Conservation (phyloP, 1,140 invertebrate genomes). For the Hyposmocoma kahamanoa region DNA sequence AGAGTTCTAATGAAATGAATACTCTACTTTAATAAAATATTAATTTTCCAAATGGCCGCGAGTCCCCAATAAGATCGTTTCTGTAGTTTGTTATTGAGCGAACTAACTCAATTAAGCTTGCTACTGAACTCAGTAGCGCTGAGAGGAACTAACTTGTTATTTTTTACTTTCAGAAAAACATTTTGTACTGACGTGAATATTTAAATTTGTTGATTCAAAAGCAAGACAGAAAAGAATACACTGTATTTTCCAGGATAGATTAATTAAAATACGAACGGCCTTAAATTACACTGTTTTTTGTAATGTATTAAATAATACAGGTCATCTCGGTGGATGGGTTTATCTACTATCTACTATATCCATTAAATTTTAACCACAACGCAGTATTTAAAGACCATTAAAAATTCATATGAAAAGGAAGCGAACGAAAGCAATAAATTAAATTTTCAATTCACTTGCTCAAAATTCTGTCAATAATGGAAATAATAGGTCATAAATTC, state of each 20-base stretch:
- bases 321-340: too few relatives aligned
- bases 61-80: slow-evolving; percentile 23
- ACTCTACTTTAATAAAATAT: slow-evolving; percentile 7
- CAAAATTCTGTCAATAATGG: slow-evolving; percentile 12
- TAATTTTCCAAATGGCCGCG: slow-evolving; percentile 13
- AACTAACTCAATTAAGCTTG: slow-evolving; percentile 26
- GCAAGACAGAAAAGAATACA: too few relatives aligned
- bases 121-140: slow-evolving; percentile 2
- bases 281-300: too few relatives aligned
- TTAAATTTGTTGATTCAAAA: too few relatives aligned
- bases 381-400: too few relatives aligned
- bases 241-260: too few relatives aligned
- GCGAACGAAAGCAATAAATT: not conserved
- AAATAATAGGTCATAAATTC: slow-evolving; percentile 27
- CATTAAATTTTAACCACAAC: too few relatives aligned
- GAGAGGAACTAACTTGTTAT: slow-evolving; percentile 6
- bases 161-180: not conserved
- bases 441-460: not conserved
- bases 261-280: too few relatives aligned
- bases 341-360: too few relatives aligned
- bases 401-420: too few relatives aligned
- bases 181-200: not conserved
- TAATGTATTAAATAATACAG: too few relatives aligned
- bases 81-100: slow-evolving; percentile 18
- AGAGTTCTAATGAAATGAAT: too few relatives aligned